These are phyloP conservation scores for Drosophila pruinosa DNA, from an alignment of 1,140 invertebrate genomes.

Conservation along the genomic window DNA sequence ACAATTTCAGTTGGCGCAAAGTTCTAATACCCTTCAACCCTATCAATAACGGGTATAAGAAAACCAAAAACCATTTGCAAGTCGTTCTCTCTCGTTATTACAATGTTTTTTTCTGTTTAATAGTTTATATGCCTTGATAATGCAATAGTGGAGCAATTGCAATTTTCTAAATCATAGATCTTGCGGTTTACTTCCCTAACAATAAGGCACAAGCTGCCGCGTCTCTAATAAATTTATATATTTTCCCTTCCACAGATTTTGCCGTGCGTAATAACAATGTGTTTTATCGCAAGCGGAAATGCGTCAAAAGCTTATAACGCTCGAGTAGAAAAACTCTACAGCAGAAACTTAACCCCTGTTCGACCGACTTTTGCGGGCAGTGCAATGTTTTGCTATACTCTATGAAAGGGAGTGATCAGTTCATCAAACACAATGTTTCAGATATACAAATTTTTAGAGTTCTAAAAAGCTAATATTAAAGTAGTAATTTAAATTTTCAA, in stretches of 20 bases:
- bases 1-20: too few species aligned
- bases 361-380: constrained; percentile 39
- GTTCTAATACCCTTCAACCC: too few species aligned
- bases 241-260: not conserved
- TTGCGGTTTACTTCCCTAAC: not conserved
- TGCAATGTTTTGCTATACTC: constrained; percentile 47
- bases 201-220: not conserved
- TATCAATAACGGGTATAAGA: too few species aligned
- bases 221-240: not conserved
- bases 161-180: constrained; percentile 57
- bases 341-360: constrained; percentile 6
- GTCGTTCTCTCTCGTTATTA: too few species aligned
- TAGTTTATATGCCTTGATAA: constrained; percentile 18
- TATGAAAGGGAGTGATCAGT: not conserved
- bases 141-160: constrained; percentile 60
- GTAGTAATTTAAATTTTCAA: too few species aligned
- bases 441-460: too few species aligned
- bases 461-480: too few species aligned
- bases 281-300: constrained; percentile 75
- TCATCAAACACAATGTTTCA: not conserved
- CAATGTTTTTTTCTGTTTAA: constrained; percentile 15
- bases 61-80: constrained; percentile 15
- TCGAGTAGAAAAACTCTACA: not conserved
- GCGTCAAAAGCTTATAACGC: too few species aligned
- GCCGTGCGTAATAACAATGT: not conserved